Percentiles rank a stretch among this genome's conserved stretches.
phyloP scores from a whole-genome alignment of 2,888 invertebrate species.

The Crepidodera aurea region DNA sequence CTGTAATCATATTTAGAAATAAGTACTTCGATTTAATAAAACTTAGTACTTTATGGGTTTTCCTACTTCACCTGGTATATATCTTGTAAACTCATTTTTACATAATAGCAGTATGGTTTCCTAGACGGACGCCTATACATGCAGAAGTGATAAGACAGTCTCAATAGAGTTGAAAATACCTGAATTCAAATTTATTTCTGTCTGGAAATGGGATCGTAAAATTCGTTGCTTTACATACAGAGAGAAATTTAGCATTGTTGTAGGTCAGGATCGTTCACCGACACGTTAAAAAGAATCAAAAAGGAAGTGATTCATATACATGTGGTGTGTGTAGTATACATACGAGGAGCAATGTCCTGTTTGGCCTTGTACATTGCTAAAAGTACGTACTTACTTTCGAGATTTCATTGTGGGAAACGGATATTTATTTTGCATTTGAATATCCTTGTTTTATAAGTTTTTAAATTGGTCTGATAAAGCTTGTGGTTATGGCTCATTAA shows the following conservation, averaged over 20 bases:
- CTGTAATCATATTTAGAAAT: no score
- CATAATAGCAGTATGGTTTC: background rate
- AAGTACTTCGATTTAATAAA: no score
- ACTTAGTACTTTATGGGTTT: no score
- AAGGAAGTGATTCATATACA: constrained; percentile 51
- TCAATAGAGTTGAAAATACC: constrained; percentile 53
- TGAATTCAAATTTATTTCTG: constrained; percentile 53
- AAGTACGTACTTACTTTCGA: constrained; percentile 16
- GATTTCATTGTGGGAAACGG: constrained; percentile 11
- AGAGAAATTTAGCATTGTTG: constrained; percentile 53
- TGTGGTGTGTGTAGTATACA: constrained; percentile 29
- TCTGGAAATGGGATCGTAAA: constrained; percentile 40
- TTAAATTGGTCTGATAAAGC: background rate
- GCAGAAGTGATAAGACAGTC: constrained; percentile 16
- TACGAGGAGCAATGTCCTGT: constrained; percentile 45
- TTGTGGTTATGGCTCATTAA: constrained; percentile 5
- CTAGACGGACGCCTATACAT: background rate
- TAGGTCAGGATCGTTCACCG: constrained; percentile 51
- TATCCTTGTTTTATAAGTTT: constrained; percentile 1
- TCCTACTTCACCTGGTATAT: no score
- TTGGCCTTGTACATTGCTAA: constrained; percentile 47
- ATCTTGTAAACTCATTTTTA: background rate
- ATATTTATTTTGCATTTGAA: constrained; percentile 6
- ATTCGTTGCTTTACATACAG: constrained; percentile 18
- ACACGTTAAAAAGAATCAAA: constrained; percentile 46